Evolutionary conservation across 2,113 vertebrate genomes (phyloP), one percentile per base, ranked within the genome.

Genomic region (Martes martes): DNA sequence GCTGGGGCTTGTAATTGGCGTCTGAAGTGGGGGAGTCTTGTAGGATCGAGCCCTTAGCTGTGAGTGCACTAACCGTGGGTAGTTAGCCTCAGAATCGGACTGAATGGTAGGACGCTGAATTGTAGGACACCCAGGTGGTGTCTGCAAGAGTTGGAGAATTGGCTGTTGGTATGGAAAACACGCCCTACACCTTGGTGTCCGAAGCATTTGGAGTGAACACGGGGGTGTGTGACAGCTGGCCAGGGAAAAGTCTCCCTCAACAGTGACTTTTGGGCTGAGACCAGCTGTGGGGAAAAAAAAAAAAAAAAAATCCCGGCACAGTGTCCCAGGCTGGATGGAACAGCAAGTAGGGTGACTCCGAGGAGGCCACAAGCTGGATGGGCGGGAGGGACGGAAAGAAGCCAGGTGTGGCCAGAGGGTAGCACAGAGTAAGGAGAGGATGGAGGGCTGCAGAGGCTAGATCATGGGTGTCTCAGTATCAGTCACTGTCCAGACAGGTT

Each of bases 341-440:
- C 1, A 31, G 83, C 79, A 85, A 6, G 47, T 36, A 1, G 0
- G 2, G 45, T 13, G 69, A 14, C 11, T 1, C 23, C 0, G 33
- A 65, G 18, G 11, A 31, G 74, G 50, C 8, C 15, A 26, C 45
- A n/a, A 7, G 28, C 36, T 21, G 45, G n/a, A n/a, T 42, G n/a
- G 11, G 15, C 9, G 11, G 80, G 26, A 76, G 88, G 45, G 18
- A 23, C 7, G 33, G 61, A 24, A 55, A 45, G n/a, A 28, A 13
- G 23, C 31, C 6, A 16, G n/a, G 39, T 42, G n/a, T 31, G 65
- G 87, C 36, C 36, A 26, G 81, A 28, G 55, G 1, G 2, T 3
- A 2, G 21, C 9, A 5, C 57, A 4, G 4, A 24, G 39, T 2
- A 15, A 45, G 78, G 28, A 14, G 78, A 55, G 91, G 55, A 1